Base-by-base conservation (phyloP, 2,113 vertebrate genomes). In the Chlorodrepanis virens region DNA sequence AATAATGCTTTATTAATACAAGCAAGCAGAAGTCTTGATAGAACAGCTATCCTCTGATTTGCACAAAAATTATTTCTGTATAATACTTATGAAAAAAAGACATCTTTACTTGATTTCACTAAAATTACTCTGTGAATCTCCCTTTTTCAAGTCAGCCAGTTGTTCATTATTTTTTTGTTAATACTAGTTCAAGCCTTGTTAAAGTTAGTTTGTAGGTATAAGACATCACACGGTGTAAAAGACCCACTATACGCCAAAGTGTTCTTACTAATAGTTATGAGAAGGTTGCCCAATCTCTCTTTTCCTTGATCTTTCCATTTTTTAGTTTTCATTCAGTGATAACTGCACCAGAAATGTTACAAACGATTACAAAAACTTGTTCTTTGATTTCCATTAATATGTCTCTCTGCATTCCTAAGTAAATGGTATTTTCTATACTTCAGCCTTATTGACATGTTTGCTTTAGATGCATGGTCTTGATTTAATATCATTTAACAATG, bases 381-480 rank as follows among this genome's bases (percentile, higher is more conserved):
- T 70, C 9, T 65, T 93, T 76, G 5, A 80, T 87, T 92, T 31
- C 39, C 44, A 57, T 78, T 74, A 90, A 49, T 75, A 78, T 27
- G 6, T 93, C 67, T 77, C 18, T 88, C 40, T 91, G 35, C 23
- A 71, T 81, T 91, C 33, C 67, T 24, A 85, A 54, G 20, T 87
- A 80, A 77, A 74, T 33, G 7, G 21, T 39, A 45, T 76, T 87
- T 95, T 85, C 83, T 82, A 52, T 57, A 81, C 20, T 65, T 35
- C 59, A n/a, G 14, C 7, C 69, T 82, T 92, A 94, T 92, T 95
- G 60, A 96, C 15, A 44, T 94, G 57, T 91, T 68, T 95, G 42
- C 56, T 94, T 89, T 86, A 79, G 37, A 54, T 90, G 54, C 65
- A 42, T 53, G 10, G 12, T 60, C 94, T 29, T 96, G 64, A 94